Evolutionary conservation across 1,140 invertebrate genomes (phyloP).

Genomic region (Cotesia vestalis): DNA sequence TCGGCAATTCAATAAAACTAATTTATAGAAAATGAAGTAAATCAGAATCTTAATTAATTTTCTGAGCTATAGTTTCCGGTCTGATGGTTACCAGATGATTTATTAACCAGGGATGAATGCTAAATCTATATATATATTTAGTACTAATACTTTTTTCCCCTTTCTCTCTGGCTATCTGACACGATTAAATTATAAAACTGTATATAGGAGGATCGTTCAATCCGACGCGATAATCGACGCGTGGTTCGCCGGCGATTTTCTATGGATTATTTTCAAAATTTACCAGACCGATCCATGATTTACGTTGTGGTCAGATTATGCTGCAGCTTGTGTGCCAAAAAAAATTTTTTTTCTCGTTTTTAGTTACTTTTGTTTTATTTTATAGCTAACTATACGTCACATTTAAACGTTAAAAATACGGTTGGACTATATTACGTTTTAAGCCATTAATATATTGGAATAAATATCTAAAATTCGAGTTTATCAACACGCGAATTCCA

Average conservation of each 20-base stretch:
- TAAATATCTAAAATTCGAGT: too few species aligned
- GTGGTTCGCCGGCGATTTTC: conserved; percentile 1
- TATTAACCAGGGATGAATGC: neutral
- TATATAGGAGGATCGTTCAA: neutral
- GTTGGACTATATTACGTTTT: neutral
- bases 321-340: conserved; percentile 15
- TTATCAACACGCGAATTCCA: too few species aligned
- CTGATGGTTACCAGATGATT: conserved; percentile 1
- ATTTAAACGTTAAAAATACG: neutral
- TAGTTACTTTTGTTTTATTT: neutral
- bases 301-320: conserved; percentile 11
- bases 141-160: neutral
- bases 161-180: conserved; percentile 1
- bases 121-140: too few species aligned
- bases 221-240: conserved; percentile 9
- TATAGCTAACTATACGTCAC: neutral
- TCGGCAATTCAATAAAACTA: too few species aligned
- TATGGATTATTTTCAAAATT: conserved; percentile 14
- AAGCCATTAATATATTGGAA: too few species aligned
- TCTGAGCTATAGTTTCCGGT: conserved; percentile 5
- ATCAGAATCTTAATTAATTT: neutral
- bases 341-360: neutral
- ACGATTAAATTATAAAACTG: conserved; percentile 11
- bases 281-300: conserved; percentile 15
- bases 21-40: neutral